Percentiles rank a stretch among this genome's conserved stretches.
phyloP scores from a whole-genome alignment of 64 coral and sea anemone species.

The Anthopleura sola region DNA sequence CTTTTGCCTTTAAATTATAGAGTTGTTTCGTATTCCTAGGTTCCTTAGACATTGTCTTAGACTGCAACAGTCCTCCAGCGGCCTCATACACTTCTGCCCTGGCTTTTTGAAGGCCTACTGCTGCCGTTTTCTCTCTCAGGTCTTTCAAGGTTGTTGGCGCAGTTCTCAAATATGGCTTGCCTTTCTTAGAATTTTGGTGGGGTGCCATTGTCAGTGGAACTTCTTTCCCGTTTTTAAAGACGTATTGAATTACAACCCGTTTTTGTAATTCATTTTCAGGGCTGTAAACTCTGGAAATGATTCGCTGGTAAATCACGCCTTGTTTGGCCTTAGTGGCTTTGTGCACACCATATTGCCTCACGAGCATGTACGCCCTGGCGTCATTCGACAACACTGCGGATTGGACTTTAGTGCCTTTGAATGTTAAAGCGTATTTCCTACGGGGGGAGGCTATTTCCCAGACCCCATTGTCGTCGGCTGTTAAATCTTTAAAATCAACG shows the following conservation, averaged over 20 bases:
- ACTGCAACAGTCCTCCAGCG: slow-evolving; percentile 26
- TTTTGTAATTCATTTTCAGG: not conserved
- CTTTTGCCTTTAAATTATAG: slow-evolving; percentile 20
- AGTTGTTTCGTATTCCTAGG: slow-evolving; percentile 38
- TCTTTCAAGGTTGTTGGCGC: slow-evolving; percentile 17
- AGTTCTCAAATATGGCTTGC: slow-evolving; percentile 31
- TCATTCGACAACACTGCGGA: not conserved
- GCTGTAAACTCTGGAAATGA: slow-evolving; percentile 26
- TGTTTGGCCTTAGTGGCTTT: slow-evolving; percentile 36
- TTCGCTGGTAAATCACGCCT: slow-evolving; percentile 14
- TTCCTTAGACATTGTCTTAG: slow-evolving; percentile 9
- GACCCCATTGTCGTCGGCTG: slow-evolving; percentile 24
- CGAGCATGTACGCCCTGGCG: slow-evolving; percentile 11
- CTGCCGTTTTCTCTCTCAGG: slow-evolving; percentile 10
- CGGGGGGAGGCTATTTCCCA: slow-evolving; percentile 33
- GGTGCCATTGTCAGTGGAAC: slow-evolving; percentile 18
- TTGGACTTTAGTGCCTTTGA: not conserved
- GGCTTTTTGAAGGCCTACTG: not conserved
- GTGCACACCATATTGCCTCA: slow-evolving; percentile 39
- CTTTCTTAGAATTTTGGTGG: slow-evolving; percentile 21
- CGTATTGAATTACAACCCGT: slow-evolving; percentile 24
- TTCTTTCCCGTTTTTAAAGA: slow-evolving; percentile 30
- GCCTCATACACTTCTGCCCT: slow-evolving; percentile 4
- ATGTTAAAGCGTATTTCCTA: slow-evolving; percentile 23
- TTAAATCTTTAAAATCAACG: slow-evolving; percentile 11